These are phyloP conservation scores for Oreortyx pictus DNA, from an alignment of 2,797 vertebrate species.

Conservation along the genomic window DNA sequence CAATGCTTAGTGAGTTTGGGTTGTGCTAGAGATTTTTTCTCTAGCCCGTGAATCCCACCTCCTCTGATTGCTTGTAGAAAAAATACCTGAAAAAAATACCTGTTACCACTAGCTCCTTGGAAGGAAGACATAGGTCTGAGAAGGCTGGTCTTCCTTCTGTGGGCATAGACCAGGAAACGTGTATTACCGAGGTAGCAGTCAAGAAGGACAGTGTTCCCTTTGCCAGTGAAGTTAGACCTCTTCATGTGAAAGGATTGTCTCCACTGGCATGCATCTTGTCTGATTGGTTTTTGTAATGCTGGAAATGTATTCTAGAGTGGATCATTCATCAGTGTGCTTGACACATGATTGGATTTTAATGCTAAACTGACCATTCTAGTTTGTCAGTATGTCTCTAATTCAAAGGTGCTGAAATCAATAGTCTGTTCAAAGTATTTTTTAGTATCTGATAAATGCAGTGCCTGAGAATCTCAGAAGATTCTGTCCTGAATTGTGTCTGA, in stretches of 20 bases:
- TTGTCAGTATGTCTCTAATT: neutral
- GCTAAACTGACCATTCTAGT: neutral
- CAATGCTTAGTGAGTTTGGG: neutral
- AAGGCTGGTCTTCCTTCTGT: neutral
- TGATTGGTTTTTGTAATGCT: neutral
- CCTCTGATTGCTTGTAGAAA: neutral
- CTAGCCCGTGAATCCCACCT: neutral
- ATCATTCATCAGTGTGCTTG: neutral
- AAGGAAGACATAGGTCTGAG: rapidly evolving
- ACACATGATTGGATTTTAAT: neutral
- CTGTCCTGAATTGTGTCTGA: neutral
- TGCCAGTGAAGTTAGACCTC: neutral
- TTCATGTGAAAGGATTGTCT: neutral
- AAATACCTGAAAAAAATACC: neutral
- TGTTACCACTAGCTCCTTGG: neutral
- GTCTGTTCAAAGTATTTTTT: neutral
- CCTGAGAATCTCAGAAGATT: neutral
- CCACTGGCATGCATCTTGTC: neutral
- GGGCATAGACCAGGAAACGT: neutral
- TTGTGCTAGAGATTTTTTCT: neutral
- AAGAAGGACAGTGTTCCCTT: neutral
- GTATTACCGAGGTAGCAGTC: neutral
- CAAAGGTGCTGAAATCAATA: neutral
- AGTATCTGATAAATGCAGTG: neutral
- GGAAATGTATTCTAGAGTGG: neutral